phyloP scores from a whole-genome alignment of 2,888 invertebrate genomes.

The Rotaria sp. region DNA sequence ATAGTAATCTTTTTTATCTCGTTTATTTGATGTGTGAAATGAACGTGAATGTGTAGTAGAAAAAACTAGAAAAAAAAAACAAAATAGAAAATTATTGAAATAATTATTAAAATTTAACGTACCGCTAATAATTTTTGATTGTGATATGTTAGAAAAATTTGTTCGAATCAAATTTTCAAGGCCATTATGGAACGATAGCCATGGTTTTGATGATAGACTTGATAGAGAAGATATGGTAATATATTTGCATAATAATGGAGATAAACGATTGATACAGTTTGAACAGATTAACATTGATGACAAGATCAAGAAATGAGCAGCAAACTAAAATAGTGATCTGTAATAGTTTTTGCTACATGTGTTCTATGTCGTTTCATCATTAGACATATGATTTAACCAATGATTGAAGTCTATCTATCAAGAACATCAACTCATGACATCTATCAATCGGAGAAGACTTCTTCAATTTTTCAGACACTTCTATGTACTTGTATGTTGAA shows the following conservation, averaged over 20 bases:
- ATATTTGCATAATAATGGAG: not conserved
- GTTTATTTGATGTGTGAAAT: slow-evolving; percentile 21
- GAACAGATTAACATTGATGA: not conserved
- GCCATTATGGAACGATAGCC: not conserved
- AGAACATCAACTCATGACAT: not conserved
- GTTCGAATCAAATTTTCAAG: not conserved
- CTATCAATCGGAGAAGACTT: not conserved
- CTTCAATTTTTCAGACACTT: too few relatives aligned
- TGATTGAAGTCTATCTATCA: not conserved
- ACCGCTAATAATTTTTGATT: not conserved
- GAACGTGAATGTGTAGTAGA: not conserved
- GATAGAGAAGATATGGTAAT: not conserved
- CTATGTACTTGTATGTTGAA: too few relatives aligned
- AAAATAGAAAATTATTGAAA: not conserved
- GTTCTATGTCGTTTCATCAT: not conserved
- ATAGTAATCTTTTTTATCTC: slow-evolving; percentile 68
- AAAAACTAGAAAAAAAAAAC: not conserved
- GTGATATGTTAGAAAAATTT: not conserved
- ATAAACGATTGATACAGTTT: not conserved
- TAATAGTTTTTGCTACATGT: not conserved
- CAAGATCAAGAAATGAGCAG: not conserved
- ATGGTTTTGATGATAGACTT: not conserved
- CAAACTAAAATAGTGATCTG: not conserved
- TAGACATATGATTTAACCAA: not conserved
- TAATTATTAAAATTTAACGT: not conserved